Evolutionary conservation across 2,888 invertebrate species (phyloP).

Genomic region (Hirtodrosophila duncani): DNA sequence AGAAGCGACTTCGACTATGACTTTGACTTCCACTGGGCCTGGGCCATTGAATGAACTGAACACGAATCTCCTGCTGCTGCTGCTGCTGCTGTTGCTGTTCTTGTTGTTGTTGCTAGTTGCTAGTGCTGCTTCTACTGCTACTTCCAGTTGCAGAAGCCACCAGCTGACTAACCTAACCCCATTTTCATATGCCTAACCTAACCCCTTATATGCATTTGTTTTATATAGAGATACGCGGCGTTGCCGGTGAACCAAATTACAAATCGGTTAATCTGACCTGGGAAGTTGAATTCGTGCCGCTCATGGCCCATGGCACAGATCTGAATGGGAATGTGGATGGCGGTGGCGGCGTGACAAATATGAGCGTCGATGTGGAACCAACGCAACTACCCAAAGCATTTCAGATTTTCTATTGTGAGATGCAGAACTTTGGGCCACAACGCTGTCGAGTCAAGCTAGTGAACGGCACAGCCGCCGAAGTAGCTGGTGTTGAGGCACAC

Average conservation of each 20-base stretch:
- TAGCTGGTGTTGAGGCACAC: constrained; percentile 18
- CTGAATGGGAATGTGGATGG: constrained; percentile 37
- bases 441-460: constrained; percentile 83
- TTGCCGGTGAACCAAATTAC: constrained; percentile 78
- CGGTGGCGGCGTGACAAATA: constrained; percentile 54
- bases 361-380: constrained; percentile 71
- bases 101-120: constrained; percentile 15
- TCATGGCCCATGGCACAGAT: constrained; percentile 56
- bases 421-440: constrained; percentile 88
- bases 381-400: constrained; percentile 81
- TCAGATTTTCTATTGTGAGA: constrained; percentile 87
- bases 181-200: constrained; percentile 26
- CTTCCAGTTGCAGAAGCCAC: too few relatives aligned
- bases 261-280: constrained; percentile 78
- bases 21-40: constrained; percentile 20
- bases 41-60: constrained; percentile 36
- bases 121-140: too few relatives aligned
- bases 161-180: constrained; percentile 35
- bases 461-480: constrained; percentile 53
- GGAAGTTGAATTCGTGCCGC: constrained; percentile 77
- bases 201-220: constrained; percentile 20
- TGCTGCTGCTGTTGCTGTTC: constrained; percentile 12
- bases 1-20: constrained; percentile 33
- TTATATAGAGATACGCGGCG: constrained; percentile 76
- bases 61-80: constrained; percentile 31